phyloP scores from a whole-genome alignment of 2,113 vertebrate genomes.

The Salvelinus alpinus region DNA sequence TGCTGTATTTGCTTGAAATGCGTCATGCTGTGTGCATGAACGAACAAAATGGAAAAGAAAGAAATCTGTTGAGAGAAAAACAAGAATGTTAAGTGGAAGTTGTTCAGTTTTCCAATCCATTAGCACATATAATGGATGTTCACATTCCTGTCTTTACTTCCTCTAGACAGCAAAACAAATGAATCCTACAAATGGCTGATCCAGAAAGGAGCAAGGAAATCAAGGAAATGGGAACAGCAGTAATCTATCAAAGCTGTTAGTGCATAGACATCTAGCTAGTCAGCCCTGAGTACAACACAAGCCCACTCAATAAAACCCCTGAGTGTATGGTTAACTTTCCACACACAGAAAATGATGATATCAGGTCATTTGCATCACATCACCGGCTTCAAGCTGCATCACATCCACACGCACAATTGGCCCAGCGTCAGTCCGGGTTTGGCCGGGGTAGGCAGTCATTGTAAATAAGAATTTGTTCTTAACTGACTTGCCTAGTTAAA shows the following conservation, averaged over 20 bases:
- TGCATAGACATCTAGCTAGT: neutral
- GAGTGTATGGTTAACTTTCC: neutral
- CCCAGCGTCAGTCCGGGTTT: too few relatives aligned
- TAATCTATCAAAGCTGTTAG: conserved; percentile 16
- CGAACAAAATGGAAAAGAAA: neutral
- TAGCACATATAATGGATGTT: conserved; percentile 21
- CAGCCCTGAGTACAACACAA: conserved; percentile 5
- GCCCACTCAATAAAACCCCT: conserved; percentile 45
- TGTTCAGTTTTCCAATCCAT: conserved; percentile 28
- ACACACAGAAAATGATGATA: neutral
- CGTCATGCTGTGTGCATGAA: too few relatives aligned
- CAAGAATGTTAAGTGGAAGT: neutral
- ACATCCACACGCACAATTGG: too few relatives aligned
- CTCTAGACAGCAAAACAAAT: conserved; percentile 36
- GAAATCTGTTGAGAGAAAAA: neutral
- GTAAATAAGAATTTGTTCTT: too few relatives aligned
- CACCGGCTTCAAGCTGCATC: neutral
- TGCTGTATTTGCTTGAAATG: too few relatives aligned
- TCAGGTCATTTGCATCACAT: neutral
- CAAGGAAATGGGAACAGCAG: conserved; percentile 2
- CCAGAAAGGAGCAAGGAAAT: conserved; percentile 5
- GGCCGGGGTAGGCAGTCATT: too few relatives aligned
- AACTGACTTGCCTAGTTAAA: too few relatives aligned
- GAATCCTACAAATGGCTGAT: conserved; percentile 36
- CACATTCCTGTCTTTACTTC: conserved; percentile 11